Conservation (phyloP, 2,113 vertebrate genomes). For the Gadus chalcogrammus region DNA sequence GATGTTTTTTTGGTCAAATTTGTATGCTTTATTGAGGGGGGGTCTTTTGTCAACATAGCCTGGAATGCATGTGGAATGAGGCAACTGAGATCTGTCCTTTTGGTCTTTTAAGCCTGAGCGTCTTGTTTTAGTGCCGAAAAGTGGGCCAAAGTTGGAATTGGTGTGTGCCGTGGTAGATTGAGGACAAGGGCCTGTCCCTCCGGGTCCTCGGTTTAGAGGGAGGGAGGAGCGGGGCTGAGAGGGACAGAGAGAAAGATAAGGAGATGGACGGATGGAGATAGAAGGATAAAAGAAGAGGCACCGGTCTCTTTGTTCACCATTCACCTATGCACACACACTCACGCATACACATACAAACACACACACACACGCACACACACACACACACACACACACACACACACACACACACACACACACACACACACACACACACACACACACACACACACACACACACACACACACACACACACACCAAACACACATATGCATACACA, state of each 20-base stretch:
- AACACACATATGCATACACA: neutral
- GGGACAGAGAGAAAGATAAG: slow-evolving; percentile 13
- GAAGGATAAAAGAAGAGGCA: slow-evolving; percentile 4
- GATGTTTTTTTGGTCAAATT: too few relatives aligned
- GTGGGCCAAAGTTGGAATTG: slow-evolving; percentile 55
- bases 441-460: neutral
- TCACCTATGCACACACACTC: too few relatives aligned
- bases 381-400: neutral
- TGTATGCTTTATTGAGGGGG: too few relatives aligned
- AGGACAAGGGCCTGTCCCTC: slow-evolving; percentile 53
- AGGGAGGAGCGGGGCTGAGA: neutral
- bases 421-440: neutral
- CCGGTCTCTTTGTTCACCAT: slow-evolving; percentile 29
- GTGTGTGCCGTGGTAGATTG: slow-evolving; percentile 42
- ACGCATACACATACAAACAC: too few relatives aligned
- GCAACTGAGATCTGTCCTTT: slow-evolving; percentile 1
- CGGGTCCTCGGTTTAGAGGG: slow-evolving; percentile 21
- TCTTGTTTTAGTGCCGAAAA: slow-evolving; percentile 64
- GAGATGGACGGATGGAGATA: neutral
- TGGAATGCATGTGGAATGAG: neutral
- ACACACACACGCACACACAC: slow-evolving; percentile 4
- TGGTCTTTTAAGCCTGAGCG: slow-evolving; percentile 12
- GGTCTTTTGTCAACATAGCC: too few relatives aligned
- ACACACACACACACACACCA: neutral
- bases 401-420: slow-evolving; percentile 6